A percentile compares a stretch with the other conserved stretches of the same genome.
Evolutionary conservation across 2,797 vertebrate species (phyloP).

Genomic region (Mastacembelus armatus): DNA sequence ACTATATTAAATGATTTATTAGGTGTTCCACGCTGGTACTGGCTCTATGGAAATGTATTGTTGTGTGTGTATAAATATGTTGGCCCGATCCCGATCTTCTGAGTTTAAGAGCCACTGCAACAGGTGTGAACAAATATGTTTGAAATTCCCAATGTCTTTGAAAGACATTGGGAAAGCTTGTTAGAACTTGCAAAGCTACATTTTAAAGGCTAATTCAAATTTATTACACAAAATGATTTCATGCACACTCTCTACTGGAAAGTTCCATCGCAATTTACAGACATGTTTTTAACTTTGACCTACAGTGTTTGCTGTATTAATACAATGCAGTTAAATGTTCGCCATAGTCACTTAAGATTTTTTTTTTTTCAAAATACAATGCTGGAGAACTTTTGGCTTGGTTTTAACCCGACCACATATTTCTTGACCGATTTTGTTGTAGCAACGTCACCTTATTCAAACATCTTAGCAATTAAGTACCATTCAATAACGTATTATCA

Average conservation of each 20-base stretch:
- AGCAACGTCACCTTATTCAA: too few species aligned
- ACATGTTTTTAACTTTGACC: background rate
- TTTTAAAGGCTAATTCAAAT: background rate
- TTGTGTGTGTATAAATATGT: constrained; percentile 9
- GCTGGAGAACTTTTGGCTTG: background rate
- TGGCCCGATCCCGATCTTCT: too few species aligned
- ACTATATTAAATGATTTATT: constrained; percentile 13
- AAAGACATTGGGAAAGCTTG: too few species aligned
- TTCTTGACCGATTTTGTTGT: background rate
- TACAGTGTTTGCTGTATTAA: background rate
- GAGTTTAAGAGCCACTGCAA: background rate
- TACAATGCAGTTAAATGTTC: too few species aligned
- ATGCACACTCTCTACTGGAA: background rate
- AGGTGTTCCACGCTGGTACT: constrained; percentile 1
- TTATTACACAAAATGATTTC: too few species aligned
- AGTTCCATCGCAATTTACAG: background rate
- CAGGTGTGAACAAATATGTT: constrained; percentile 13
- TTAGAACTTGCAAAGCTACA: too few species aligned
- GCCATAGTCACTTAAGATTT: too few species aligned
- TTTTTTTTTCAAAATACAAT: background rate
- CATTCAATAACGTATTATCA: background rate
- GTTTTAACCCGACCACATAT: background rate
- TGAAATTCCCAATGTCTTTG: too few species aligned
- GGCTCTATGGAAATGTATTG: background rate
- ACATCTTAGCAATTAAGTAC: background rate